These are phyloP conservation scores for Automeris io DNA, from an alignment of 2,888 invertebrate species.

Conservation along the genomic window DNA sequence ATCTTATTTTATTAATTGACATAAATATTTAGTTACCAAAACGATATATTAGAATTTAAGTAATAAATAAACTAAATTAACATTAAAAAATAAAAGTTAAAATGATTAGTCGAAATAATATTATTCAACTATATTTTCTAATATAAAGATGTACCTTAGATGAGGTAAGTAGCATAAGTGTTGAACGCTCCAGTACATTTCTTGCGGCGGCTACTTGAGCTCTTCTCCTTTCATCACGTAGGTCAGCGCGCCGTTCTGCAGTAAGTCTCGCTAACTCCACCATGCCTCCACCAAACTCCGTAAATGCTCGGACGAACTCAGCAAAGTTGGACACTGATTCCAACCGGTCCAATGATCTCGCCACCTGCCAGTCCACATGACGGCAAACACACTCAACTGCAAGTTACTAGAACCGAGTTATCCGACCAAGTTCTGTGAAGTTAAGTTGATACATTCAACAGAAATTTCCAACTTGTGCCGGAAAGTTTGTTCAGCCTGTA, in stretches of 20 bases:
- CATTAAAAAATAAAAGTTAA: too few species aligned
- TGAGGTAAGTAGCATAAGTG: slow-evolving; percentile 97
- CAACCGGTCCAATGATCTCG: slow-evolving; percentile 87
- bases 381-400: slow-evolving; percentile 18
- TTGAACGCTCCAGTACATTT: slow-evolving; percentile 95
- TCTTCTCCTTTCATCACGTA: slow-evolving; percentile 93
- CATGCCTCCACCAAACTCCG: slow-evolving; percentile 99
- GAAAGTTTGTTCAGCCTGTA: too few species aligned
- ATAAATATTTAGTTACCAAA: too few species aligned
- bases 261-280: slow-evolving; percentile 97
- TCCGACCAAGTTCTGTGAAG: too few species aligned
- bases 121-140: too few species aligned
- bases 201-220: slow-evolving; percentile 98
- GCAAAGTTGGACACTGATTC: slow-evolving; percentile 95
- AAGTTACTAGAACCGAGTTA: slow-evolving; percentile 5
- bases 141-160: too few species aligned
- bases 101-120: too few species aligned
- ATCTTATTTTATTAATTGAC: too few species aligned
- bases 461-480: too few species aligned
- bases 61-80: too few species aligned
- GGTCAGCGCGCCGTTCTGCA: slow-evolving; percentile 87
- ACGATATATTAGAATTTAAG: too few species aligned
- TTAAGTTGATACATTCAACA: too few species aligned
- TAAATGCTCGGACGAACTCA: slow-evolving; percentile 99
- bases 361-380: slow-evolving; percentile 73